Base-by-base conservation (phyloP, 2,113 vertebrate genomes). In the Sterrhoptilus dennistouni region DNA sequence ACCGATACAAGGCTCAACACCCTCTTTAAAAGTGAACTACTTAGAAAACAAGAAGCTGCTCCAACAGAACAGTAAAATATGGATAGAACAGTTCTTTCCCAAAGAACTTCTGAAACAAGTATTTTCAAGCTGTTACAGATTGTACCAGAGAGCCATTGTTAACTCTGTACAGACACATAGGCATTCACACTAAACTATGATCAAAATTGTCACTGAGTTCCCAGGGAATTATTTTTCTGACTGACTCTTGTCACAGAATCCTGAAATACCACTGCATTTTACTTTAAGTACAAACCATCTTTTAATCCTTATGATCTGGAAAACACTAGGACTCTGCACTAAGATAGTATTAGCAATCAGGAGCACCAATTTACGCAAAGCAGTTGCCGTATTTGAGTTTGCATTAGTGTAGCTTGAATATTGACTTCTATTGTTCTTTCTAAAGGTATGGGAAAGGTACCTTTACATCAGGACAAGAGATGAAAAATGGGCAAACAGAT, bases 351-450 rank as follows among this genome's bases (percentile, higher is more conserved):
- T 87, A 88, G 45, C 66, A 74, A 40, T 79, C 25, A 72, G 68
- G 40, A 92, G 36, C n/a, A 59, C 64, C 0, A 2, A 66, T 87
- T 90, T 68, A 68, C 13, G 31, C 21, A 76, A 59, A 80, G 71
- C 53, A 56, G 42, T 33, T 65, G 9, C 24, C 17, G 18, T 79
- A 25, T 79, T 52, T 79, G 83, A 93, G 79, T 81, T 95, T 88
- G 44, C 87, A 77, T 84, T 61, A 85, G 19, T 86, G 90, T 66
- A 90, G 77, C 87, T 70, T 89, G 69, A 77, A 94, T 94, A 83
- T 44, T 86, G 38, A 72, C 65, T 89, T 81, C 77, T 76, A 63
- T 56, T 74, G 28, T 59, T 95, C 75, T 94, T 94, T 74, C 59
- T 40, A 79, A 76, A 63, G 17, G 14, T n/a, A 69, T 12, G 16